phyloP scores from a whole-genome alignment of 2,113 vertebrate species.

The Dendrocopos noguchii region DNA sequence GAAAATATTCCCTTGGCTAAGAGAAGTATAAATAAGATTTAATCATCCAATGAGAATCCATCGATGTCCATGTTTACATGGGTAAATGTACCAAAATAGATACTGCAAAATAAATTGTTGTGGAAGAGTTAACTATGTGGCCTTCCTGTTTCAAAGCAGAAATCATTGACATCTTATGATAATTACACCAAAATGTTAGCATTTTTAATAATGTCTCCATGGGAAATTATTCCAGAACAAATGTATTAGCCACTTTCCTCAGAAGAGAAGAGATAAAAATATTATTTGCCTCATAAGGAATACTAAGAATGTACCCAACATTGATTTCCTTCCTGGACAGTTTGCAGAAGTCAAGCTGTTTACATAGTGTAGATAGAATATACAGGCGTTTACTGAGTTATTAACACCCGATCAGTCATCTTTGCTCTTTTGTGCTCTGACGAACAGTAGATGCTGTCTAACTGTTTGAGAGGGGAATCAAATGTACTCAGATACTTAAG shows the following conservation, averaged over 20 bases:
- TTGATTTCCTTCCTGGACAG: background rate
- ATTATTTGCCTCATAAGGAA: background rate
- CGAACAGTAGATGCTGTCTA: background rate
- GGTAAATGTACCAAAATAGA: background rate
- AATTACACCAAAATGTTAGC: background rate
- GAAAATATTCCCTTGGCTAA: background rate
- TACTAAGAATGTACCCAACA: background rate
- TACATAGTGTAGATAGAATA: background rate
- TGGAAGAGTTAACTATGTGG: background rate
- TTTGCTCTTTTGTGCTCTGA: conserved; percentile 17
- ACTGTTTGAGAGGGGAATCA: conserved; percentile 22
- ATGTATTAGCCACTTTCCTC: background rate
- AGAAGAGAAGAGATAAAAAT: background rate
- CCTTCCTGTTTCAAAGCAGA: background rate
- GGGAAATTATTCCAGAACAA: background rate
- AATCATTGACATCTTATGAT: background rate
- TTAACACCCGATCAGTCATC: background rate
- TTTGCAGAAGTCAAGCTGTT: background rate
- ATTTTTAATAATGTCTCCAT: background rate
- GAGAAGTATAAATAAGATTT: background rate
- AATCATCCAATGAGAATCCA: background rate
- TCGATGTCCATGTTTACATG: background rate
- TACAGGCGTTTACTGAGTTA: background rate
- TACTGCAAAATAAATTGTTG: background rate
- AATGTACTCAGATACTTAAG: background rate